These are phyloP conservation scores for Penaeus vannamei DNA, from an alignment of 1,140 invertebrate species.

Conservation along the genomic window DNA sequence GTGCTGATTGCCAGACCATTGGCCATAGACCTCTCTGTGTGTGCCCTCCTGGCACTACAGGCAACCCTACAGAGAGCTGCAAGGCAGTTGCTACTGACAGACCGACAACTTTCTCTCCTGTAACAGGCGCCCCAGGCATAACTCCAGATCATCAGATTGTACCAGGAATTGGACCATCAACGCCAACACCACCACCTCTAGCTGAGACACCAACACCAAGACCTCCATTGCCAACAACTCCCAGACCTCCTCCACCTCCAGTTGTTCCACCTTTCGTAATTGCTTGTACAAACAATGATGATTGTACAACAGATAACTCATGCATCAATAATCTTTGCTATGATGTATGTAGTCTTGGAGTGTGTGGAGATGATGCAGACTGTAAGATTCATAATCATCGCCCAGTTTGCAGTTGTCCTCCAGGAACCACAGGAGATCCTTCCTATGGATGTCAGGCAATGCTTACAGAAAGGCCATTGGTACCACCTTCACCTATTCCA, in stretches of 20 bases:
- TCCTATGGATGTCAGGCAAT: conserved; percentile 78
- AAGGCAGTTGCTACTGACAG: conserved; percentile 80
- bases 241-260: conserved; percentile 75
- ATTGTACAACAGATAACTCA: conserved; percentile 82
- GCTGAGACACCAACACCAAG: conserved; percentile 69
- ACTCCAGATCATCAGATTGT: conserved; percentile 81
- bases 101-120: conserved; percentile 80
- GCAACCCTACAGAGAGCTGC: conserved; percentile 79
- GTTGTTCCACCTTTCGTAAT: conserved; percentile 78
- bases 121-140: conserved; percentile 84
- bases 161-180: conserved; percentile 62
- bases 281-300: conserved; percentile 82
- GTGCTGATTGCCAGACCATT: conserved; percentile 69
- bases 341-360: conserved; percentile 84
- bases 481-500: conserved; percentile 24
- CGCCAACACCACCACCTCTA: conserved; percentile 69
- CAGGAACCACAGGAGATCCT: conserved; percentile 87
- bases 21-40: conserved; percentile 69
- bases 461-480: conserved; percentile 29
- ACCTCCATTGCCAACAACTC: conserved; percentile 75
- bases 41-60: conserved; percentile 70
- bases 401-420: conserved; percentile 85
- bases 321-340: conserved; percentile 85
- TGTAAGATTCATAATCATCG: conserved; percentile 85
- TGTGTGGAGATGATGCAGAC: conserved; percentile 81